Evolutionary conservation across 2,113 vertebrate species (phyloP).

Genomic region (Geothlypis trichas): DNA sequence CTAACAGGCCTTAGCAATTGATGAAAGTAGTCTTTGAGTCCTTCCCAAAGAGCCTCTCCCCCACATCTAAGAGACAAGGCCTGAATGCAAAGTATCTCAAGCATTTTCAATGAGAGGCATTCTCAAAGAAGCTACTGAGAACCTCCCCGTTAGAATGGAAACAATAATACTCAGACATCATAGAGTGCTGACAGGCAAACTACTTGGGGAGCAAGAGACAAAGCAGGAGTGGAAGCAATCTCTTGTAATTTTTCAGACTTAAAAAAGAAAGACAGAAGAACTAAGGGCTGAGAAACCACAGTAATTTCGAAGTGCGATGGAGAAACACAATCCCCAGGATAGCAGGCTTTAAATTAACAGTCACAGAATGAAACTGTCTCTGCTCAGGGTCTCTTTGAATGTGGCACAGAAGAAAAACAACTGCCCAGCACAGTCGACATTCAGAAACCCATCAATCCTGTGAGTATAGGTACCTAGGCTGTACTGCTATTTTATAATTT

Average conservation of each 20-base stretch:
- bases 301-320: not conserved
- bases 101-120: not conserved
- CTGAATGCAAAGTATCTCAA: not conserved
- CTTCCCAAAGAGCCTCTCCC: not conserved
- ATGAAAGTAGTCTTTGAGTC: not conserved
- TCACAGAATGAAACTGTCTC: not conserved
- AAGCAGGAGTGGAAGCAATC: not conserved
- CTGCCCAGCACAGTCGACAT: not conserved
- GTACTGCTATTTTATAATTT: not conserved
- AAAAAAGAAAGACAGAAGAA: not conserved
- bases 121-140: not conserved
- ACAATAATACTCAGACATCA: not conserved
- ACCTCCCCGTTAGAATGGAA: not conserved
- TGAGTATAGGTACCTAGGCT: not conserved
- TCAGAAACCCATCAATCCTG: not conserved
- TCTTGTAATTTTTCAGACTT: not conserved
- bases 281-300: not conserved
- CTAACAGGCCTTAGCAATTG: not conserved
- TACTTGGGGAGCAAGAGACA: not conserved
- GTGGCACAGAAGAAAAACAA: not conserved
- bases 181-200: not conserved
- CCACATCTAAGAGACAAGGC: not conserved
- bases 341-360: slow-evolving; percentile 3
- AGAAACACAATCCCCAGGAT: not conserved
- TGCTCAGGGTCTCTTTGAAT: not conserved